Base-by-base conservation (phyloP, 2,113 vertebrate species). In the Phasianus colchicus region DNA sequence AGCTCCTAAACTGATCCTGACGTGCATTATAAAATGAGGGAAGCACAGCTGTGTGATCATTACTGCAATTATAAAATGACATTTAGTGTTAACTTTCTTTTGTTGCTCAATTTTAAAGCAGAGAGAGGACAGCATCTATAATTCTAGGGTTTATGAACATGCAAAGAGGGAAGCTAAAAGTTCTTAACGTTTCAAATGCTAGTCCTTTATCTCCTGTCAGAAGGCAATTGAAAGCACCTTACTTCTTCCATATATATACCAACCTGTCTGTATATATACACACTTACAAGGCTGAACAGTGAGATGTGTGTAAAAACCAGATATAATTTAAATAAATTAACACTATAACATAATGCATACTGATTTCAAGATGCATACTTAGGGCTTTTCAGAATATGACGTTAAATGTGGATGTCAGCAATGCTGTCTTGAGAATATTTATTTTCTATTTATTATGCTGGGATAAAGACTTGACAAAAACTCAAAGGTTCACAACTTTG, bases 11-110 rank as follows among this genome's bases (percentile, higher is more conserved):
- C 93, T 13, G 92, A 94, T 90, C 96, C 95, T 97, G 97, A 97
- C 96, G 17, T 72, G 95, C 63, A 71, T 92, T 97, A 94, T 38
- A 94, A 92, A 95, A 93, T 65, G 52, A 95, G 96, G 92, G 86
- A 92, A 96, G 92, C 97, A 92, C 97, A 97, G 97, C 97, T 97
- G 97, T 90, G 97, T 86, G 92, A 92, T 97, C 96, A 97, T 97
- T 97, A 97, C 2, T 93, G 94, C 97, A 98, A 97, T 97, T 97
- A 98, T 15, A 86, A 96, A 97, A 89, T 69, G 95, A 94, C 97
- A 97, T 95, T 96, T 75, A 97, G 88, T 86, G 91, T 91, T 97
- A 96, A 97, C 95, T 97, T 97, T 89, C 92, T 95, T 96, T 92
- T 96, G 91, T 86, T 82, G 64, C 87, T 89, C 83, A 81, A 66